These are phyloP conservation scores for Notarius lentiginosus DNA, from an alignment of 2,113 vertebrate genomes.

Conservation along the genomic window DNA sequence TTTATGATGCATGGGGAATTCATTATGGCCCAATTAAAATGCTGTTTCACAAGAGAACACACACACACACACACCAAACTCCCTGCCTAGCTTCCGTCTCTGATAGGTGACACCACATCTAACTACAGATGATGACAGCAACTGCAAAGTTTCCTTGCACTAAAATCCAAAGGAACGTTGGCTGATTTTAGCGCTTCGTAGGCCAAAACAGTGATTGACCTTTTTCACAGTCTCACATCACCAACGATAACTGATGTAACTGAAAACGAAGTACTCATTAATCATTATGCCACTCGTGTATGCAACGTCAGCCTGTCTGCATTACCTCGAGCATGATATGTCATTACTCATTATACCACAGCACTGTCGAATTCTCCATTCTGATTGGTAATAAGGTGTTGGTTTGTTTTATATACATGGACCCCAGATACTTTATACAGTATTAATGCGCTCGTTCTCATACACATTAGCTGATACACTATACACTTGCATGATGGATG, in stretches of 20 bases:
- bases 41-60: neutral
- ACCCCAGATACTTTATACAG: neutral
- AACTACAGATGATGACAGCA: constrained; percentile 2
- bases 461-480: neutral
- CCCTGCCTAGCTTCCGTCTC: neutral
- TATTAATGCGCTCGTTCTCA: neutral
- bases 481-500: neutral
- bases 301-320: too few species aligned
- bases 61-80: constrained; percentile 6
- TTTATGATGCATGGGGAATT: constrained; percentile 57
- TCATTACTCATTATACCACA: neutral
- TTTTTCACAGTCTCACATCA: neutral
- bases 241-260: neutral
- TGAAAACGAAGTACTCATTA: neutral
- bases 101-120: constrained; percentile 19
- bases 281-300: neutral
- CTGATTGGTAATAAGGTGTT: neutral
- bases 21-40: constrained; percentile 49
- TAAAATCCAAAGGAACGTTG: constrained; percentile 32
- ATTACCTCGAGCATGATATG: too few species aligned
- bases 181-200: neutral
- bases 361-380: neutral
- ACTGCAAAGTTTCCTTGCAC: constrained; percentile 16
- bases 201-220: neutral
- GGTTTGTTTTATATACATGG: neutral